Base-by-base conservation (phyloP, 2,888 invertebrate species). In the Fragum sueziense region DNA sequence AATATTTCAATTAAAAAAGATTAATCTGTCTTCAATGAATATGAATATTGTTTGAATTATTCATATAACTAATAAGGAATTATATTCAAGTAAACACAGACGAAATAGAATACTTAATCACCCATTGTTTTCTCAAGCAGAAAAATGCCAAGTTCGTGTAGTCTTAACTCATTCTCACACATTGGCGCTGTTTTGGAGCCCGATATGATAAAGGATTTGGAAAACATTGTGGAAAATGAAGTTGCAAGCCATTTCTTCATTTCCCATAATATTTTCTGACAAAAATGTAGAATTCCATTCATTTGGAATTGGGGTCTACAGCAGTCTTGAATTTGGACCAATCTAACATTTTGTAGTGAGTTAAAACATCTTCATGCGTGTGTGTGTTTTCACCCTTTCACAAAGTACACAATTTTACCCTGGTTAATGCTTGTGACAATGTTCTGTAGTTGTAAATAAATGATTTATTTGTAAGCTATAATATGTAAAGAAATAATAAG, bases 21-120 rank as follows among this genome's bases (percentile, higher is more conserved):
- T 57, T 57, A 27, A 57, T 57, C 57, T 57, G 57, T 29, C 29
- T 29, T 57, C n/a, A 29, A 57, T 25, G n/a, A 29, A 57, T n/a
- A 29, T 29, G 57, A 61, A 47, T n/a, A n/a, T 20, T 47, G n/a
- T 47, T 47, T 47, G n/a, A 47, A 47, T 47, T 9, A 47, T 47
- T 47, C 47, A 47, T 47, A 4, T 2, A 47, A 9, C 47, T n/a
- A 47, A 47, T 47, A 20, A 20, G 17, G 47, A 47, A 4, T 47
- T 20, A n/a, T 4, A 47, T 47, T 47, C n/a, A 14, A 47, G 47
- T n/a, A 47, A 47, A 47, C n/a, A 47, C n/a, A 47, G 47, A 9
- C 14, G 14, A 14, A 47, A 20, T 47, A 47, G n/a, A 20, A 47
- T 20, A 47, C 14, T 47, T n/a, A 3, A 47, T 47, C 14, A 4